Conservation (phyloP, 2,888 invertebrate species). For the Cheilosia scutellata region DNA sequence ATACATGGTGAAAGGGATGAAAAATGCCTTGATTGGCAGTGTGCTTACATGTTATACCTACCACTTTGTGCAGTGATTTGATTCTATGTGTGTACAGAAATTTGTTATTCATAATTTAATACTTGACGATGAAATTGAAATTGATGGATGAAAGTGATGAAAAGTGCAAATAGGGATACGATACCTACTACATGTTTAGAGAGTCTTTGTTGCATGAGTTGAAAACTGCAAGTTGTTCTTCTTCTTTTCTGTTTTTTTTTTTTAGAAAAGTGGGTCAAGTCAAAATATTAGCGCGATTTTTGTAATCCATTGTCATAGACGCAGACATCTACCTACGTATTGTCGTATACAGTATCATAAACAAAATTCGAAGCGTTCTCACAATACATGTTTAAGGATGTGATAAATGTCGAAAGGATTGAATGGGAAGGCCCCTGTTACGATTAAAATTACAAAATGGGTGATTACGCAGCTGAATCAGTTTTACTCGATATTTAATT, state of each 20-base stretch:
- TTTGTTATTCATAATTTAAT: constrained; percentile 2
- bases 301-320: constrained; percentile 43
- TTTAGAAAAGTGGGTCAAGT: constrained; percentile 68
- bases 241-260: constrained; percentile 25
- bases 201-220: constrained; percentile 6
- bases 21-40: constrained; percentile 21
- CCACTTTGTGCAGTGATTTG: constrained; percentile 40
- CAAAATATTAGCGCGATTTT: constrained; percentile 33
- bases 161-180: constrained; percentile 45
- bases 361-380: not conserved
- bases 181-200: constrained; percentile 6
- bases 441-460: constrained; percentile 58
- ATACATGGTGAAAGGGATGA: constrained; percentile 25
- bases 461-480: constrained; percentile 62
- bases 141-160: constrained; percentile 28
- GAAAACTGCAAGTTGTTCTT: constrained; percentile 29
- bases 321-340: not conserved
- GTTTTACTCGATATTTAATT: constrained; percentile 33
- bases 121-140: constrained; percentile 10
- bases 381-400: constrained; percentile 25
- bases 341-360: not conserved
- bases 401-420: constrained; percentile 16
- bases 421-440: constrained; percentile 27
- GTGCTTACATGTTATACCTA: constrained; percentile 4
- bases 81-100: constrained; percentile 15